Evolutionary conservation across 2,113 vertebrate species (phyloP), one percentile per base, ranked within the genome.

Genomic region (Cephalopterus ornatus): DNA sequence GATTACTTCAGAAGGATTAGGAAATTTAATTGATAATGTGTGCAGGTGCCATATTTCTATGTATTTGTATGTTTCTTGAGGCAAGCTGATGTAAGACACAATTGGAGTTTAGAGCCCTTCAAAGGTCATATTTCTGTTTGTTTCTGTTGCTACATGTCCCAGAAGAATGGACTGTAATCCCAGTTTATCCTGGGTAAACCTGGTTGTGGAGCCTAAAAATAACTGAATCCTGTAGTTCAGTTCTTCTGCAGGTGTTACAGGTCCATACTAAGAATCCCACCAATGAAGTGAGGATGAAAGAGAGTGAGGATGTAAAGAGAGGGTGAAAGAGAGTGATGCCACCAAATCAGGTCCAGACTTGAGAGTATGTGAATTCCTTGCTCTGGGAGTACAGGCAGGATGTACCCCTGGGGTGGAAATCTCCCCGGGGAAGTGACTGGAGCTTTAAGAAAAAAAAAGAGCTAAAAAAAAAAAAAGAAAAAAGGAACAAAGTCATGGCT

Each of bases 121-220:
- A 89, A 76, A 97, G 89, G 77, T 95, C 84, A 33, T 70, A 56
- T 76, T 89, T 95, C 67, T 95, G 58, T 89, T 97, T 89, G 81
- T 61, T 94, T 75, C 61, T 85, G 33, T 94, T 94, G 77, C 89
- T 66, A 89, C 87, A 75, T 87, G 61, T 78, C 56, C 65, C 18
- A 6, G 62, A 94, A 91, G 58, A 87, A 78, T 8, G 1, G 28
- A 76, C 56, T 95, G 52, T 68, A 89, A 72, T 79, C 87, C 41
- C 30, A 22, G 70, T 85, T 92, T 82, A 55, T 28, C 19, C 9
- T 73, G 39, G 9, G 24, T 74, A 91, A 91, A 84, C 71, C 63
- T 1, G 3, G 14, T 77, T 81, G 55, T 59, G 61, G 33, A 71
- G 30, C n/a, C 44, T 74, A 61, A 88, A 83, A 37, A 44, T 23